Evolutionary conservation across 1,140 invertebrate species (phyloP).

Genomic region (Drosophila rhopaloa): DNA sequence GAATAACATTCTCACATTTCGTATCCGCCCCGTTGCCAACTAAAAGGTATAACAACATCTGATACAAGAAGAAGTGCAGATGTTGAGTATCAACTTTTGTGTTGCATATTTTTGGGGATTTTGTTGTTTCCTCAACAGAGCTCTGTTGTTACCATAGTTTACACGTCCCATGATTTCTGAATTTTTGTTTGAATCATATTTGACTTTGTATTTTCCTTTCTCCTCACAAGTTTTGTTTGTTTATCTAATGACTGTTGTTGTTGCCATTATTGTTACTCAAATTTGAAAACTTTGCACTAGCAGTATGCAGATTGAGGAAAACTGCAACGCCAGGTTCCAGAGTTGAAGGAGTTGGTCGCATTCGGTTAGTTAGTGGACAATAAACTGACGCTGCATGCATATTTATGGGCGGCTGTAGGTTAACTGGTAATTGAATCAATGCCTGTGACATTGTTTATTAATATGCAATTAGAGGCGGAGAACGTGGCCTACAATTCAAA

Average conservation of each 20-base stretch:
- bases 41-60: constrained; percentile 30
- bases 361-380: constrained; percentile 33
- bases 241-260: constrained; percentile 30
- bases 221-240: constrained; percentile 4
- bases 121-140: constrained; percentile 32
- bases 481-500: constrained; percentile 17
- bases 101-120: constrained; percentile 20
- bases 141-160: constrained; percentile 5
- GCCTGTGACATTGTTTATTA: constrained; percentile 47
- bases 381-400: constrained; percentile 14
- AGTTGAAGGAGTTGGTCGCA: constrained; percentile 6
- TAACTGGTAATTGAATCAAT: constrained; percentile 48
- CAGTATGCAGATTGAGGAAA: constrained; percentile 41
- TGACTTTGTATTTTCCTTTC: constrained; percentile 7
- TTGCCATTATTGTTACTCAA: constrained; percentile 20
- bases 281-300: constrained; percentile 21
- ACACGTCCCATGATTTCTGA: constrained; percentile 28
- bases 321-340: constrained; percentile 5
- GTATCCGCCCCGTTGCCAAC: constrained; percentile 10
- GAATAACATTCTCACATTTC: too few relatives aligned
- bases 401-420: constrained; percentile 22
- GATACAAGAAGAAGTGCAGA: constrained; percentile 1
- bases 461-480: constrained; percentile 35
- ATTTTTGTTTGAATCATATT: constrained; percentile 42
- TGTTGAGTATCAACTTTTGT: constrained; percentile 2